Evolutionary conservation across 2,888 invertebrate species (phyloP).

Genomic region (Heteromyza rotundicornis): DNA sequence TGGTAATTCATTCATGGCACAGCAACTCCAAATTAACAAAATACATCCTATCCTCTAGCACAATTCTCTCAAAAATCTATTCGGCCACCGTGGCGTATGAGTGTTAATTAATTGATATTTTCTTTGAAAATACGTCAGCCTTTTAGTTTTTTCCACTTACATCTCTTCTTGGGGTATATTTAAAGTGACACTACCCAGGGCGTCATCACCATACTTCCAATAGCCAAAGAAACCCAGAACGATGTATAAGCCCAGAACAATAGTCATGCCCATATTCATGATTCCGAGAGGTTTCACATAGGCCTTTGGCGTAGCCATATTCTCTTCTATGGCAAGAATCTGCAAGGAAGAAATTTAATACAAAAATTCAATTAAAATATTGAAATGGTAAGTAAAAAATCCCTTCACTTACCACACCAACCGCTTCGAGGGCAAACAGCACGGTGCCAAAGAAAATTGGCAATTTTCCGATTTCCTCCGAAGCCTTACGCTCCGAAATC

Average conservation of each 20-base stretch:
- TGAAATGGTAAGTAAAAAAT: not conserved
- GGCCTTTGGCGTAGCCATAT: constrained; percentile 89
- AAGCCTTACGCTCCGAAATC: constrained; percentile 58
- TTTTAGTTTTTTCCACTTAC: constrained; percentile 68
- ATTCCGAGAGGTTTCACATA: constrained; percentile 91
- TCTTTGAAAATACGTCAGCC: no score
- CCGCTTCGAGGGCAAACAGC: constrained; percentile 88
- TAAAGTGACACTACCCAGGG: constrained; percentile 84
- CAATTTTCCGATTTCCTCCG: constrained; percentile 67
- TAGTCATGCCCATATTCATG: constrained; percentile 87
- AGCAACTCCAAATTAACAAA: no score
- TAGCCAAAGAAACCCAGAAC: constrained; percentile 93
- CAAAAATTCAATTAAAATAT: not conserved
- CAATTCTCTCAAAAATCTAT: no score
- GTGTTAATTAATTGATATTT: no score
- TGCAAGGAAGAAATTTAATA: no score
- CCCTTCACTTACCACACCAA: constrained; percentile 73
- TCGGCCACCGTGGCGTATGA: no score
- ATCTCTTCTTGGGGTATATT: constrained; percentile 77
- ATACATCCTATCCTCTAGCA: no score
- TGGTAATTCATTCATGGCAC: no score
- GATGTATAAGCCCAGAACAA: constrained; percentile 84
- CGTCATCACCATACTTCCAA: constrained; percentile 80
- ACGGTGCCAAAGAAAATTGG: constrained; percentile 93
- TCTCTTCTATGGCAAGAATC: constrained; percentile 96